phyloP scores from a whole-genome alignment of 2,797 vertebrate species.

The Todus mexicanus region DNA sequence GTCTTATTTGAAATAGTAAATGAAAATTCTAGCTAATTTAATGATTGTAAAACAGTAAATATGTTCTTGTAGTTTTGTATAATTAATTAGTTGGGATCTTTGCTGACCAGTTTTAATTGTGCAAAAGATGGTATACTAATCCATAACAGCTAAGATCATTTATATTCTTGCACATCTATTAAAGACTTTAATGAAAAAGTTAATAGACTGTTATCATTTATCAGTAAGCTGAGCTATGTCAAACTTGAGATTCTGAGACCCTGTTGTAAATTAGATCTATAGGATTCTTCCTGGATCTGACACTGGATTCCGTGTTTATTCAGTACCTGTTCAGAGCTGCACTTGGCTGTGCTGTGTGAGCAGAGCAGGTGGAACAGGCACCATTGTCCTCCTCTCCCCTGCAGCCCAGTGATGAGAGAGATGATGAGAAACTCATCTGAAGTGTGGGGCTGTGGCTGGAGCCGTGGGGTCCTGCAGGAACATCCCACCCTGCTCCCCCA shows the following conservation, averaged over 20 bases:
- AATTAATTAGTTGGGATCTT: slow-evolving; percentile 62
- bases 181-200: slow-evolving; percentile 73
- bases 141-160: slow-evolving; percentile 66
- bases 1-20: slow-evolving; percentile 75
- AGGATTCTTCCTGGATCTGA: background rate
- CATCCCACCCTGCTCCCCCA: background rate
- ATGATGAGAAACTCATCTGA: background rate
- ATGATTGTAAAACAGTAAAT: slow-evolving; percentile 78
- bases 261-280: rapidly evolving
- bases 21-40: slow-evolving; percentile 73
- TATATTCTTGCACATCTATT: slow-evolving; percentile 73
- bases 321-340: background rate
- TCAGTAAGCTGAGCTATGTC: background rate
- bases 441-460: background rate
- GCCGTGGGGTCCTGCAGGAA: rapidly evolving
- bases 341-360: background rate
- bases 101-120: slow-evolving; percentile 68
- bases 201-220: slow-evolving; percentile 19
- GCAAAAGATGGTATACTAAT: slow-evolving; percentile 72
- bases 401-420: no score
- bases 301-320: background rate
- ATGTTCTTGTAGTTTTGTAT: slow-evolving; percentile 79
- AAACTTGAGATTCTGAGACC: background rate
- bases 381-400: rapidly evolving
- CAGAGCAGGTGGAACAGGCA: no score